Conservation (phyloP, 2,113 vertebrate genomes). For the Delphinapterus leucas region DNA sequence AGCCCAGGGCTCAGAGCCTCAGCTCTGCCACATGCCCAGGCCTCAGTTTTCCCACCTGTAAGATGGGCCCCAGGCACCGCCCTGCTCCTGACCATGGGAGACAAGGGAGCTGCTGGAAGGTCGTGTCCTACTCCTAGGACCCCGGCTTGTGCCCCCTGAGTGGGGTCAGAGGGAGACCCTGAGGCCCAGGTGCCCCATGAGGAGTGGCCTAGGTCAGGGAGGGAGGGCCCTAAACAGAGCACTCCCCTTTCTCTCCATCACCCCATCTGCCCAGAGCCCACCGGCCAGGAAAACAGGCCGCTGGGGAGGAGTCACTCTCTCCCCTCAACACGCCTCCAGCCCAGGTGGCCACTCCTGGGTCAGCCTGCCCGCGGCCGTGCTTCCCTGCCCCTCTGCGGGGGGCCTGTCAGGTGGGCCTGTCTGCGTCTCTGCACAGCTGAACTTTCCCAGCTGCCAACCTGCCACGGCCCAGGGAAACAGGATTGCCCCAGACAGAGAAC, state of each 20-base stretch:
- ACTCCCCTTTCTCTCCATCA: too few relatives aligned
- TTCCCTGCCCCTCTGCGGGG: rapidly evolving
- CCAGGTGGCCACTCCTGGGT: neutral
- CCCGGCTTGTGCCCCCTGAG: rapidly evolving
- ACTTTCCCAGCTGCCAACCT: neutral
- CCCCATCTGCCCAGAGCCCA: neutral
- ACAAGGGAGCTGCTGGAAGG: too few relatives aligned
- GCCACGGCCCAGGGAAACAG: conserved; percentile 42
- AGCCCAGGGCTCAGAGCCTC: neutral
- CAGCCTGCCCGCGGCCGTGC: rapidly evolving
- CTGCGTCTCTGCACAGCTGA: neutral
- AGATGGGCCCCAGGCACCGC: rapidly evolving
- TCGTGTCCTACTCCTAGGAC: rapidly evolving
- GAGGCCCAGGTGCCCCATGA: neutral
- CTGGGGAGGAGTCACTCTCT: neutral
- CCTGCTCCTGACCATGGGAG: neutral
- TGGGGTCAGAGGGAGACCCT: neutral
- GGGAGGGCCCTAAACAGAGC: neutral
- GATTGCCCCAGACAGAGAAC: conserved; percentile 54
- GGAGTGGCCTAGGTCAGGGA: too few relatives aligned
- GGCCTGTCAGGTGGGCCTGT: neutral
- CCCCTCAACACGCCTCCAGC: neutral
- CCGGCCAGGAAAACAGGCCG: neutral
- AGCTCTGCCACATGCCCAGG: neutral
- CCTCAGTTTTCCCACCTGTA: neutral